Evolutionary conservation across 1,140 invertebrate genomes (phyloP).

Genomic region (Orchesella cincta): DNA sequence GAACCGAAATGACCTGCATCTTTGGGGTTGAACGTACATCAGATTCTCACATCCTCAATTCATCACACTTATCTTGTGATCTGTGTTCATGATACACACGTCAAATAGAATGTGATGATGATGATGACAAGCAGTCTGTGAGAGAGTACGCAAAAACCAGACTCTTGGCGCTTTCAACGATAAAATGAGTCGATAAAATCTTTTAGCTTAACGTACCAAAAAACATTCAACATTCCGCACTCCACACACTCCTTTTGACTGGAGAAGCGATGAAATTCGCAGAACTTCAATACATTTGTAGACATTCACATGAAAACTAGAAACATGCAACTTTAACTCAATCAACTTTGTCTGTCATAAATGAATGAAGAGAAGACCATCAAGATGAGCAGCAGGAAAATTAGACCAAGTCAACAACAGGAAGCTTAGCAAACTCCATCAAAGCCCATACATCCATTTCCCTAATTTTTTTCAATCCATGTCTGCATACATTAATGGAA

Average conservation of each 20-base stretch:
- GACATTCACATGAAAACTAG: background rate
- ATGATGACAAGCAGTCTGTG: too few relatives aligned
- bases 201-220: background rate
- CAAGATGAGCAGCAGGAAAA: background rate
- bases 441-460: too few relatives aligned
- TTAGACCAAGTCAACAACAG: background rate
- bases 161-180: background rate
- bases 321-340: background rate
- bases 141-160: too few relatives aligned
- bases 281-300: background rate
- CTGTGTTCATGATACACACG: too few relatives aligned
- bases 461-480: too few relatives aligned
- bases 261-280: background rate
- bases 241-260: background rate
- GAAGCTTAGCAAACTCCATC: too few relatives aligned
- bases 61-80: too few relatives aligned
- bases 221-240: background rate
- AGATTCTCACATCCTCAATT: too few relatives aligned
- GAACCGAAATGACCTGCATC: too few relatives aligned
- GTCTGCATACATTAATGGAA: too few relatives aligned
- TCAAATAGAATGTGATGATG: too few relatives aligned
- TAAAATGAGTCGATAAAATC: background rate
- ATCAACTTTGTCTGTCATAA: conserved; percentile 14
- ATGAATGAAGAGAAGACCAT: background rate
- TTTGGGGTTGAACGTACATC: too few relatives aligned